Evolutionary conservation across 2,797 vertebrate genomes (phyloP).

Genomic region (Malacoraja senta): DNA sequence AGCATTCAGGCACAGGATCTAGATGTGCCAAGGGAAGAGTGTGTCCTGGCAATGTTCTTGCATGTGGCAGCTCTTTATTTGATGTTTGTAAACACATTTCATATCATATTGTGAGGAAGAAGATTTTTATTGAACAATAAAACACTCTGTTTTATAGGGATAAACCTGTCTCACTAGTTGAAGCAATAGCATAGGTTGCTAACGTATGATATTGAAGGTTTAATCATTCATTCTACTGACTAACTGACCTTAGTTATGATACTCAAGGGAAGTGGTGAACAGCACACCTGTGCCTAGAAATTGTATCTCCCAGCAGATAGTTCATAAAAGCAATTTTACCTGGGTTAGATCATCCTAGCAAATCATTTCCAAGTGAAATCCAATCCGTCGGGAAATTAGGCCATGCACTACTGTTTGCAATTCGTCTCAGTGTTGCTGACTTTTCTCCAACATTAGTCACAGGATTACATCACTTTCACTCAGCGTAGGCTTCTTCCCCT

Average conservation of each 20-base stretch:
- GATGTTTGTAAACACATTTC: conserved; percentile 2
- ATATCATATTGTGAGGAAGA: conserved; percentile 4
- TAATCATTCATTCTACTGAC: background rate
- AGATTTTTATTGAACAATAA: background rate
- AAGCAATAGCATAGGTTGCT: background rate
- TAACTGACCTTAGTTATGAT: background rate
- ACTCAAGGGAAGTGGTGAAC: background rate
- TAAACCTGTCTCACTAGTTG: background rate
- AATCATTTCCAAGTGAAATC: too few species aligned
- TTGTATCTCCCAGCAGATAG: too few species aligned
- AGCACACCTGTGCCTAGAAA: background rate
- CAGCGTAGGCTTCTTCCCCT: too few species aligned
- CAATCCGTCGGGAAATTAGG: too few species aligned
- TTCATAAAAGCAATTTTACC: too few species aligned
- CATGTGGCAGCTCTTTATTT: conserved; percentile 7
- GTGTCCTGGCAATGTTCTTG: conserved; percentile 14
- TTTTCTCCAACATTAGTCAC: too few species aligned
- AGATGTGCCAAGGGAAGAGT: conserved; percentile 6
- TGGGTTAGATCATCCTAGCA: too few species aligned
- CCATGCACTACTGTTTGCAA: too few species aligned
- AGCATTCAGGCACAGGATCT: conserved; percentile 24
- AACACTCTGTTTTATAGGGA: conserved; percentile 13
- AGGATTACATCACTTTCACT: too few species aligned
- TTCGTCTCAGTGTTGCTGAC: too few species aligned
- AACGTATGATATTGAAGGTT: background rate